Evolutionary conservation across 2,888 invertebrate species (phyloP).

Genomic region (Papilio elwesi): DNA sequence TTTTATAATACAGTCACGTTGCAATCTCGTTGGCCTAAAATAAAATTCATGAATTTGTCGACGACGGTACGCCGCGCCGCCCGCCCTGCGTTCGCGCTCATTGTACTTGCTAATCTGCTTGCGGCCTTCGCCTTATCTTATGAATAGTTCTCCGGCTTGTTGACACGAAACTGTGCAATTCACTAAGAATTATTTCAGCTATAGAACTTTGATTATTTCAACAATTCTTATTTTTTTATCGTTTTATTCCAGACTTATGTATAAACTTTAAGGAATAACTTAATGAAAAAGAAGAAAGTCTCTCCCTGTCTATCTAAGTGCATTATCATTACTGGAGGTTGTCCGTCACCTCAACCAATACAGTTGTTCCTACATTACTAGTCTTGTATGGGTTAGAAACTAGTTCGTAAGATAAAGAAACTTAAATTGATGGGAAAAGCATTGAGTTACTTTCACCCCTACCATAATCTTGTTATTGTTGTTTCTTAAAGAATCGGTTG

Average conservation of each 20-base stretch:
- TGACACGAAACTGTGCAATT: slow-evolving; percentile 3
- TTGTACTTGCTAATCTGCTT: slow-evolving; percentile 16
- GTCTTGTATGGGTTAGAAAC: background rate
- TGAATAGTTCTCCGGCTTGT: slow-evolving; percentile 11
- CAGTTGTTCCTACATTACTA: background rate
- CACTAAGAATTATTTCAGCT: background rate
- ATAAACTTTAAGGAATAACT: background rate
- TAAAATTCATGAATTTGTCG: slow-evolving; percentile 20
- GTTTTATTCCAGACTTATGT: background rate
- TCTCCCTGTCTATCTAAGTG: too few relatives aligned
- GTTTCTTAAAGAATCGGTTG: too few relatives aligned
- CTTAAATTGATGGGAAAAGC: background rate
- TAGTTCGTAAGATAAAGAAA: background rate
- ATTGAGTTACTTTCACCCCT: too few relatives aligned
- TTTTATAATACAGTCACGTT: slow-evolving; percentile 5
- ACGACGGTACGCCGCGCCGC: background rate
- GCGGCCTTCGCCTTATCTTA: slow-evolving; percentile 8
- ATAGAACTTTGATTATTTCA: background rate
- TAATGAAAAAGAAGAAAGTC: background rate
- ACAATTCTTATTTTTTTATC: background rate
- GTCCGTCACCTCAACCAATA: too few relatives aligned
- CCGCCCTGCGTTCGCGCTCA: background rate
- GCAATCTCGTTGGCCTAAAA: background rate
- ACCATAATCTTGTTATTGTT: too few relatives aligned
- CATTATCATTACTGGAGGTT: too few relatives aligned